Conservation (phyloP, 2,113 vertebrate genomes). For the Tichodroma muraria region DNA sequence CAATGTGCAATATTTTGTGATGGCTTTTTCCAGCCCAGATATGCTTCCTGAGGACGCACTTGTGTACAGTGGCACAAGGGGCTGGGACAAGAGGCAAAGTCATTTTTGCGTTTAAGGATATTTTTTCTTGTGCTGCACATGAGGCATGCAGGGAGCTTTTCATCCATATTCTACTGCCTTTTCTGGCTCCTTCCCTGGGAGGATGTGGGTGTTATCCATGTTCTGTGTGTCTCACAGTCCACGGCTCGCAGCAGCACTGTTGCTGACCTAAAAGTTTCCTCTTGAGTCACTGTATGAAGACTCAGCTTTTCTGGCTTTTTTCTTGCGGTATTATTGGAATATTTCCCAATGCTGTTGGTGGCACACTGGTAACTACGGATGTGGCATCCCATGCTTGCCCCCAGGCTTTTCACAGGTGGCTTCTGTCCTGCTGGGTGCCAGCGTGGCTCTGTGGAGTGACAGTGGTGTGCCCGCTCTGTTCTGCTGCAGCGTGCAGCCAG, state of each 20-base stretch:
- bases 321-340: not conserved
- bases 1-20: not conserved
- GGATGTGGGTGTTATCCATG: constrained; percentile 42
- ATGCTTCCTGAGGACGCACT: accelerated
- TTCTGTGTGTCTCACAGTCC: not conserved
- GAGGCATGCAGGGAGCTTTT: not conserved
- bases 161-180: not conserved
- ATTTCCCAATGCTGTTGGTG: not conserved
- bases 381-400: not conserved
- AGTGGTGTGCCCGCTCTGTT: accelerated
- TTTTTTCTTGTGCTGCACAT: not conserved
- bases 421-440: not conserved
- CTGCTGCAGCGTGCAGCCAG: accelerated
- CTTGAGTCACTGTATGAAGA: not conserved
- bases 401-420: not conserved
- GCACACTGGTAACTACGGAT: not conserved
- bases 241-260: not conserved
- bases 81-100: not conserved
- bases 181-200: not conserved
- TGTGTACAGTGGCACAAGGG: accelerated
- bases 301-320: constrained; percentile 23
- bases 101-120: not conserved
- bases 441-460: not conserved
- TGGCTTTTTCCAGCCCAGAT: not conserved
- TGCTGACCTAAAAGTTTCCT: constrained; percentile 46